Evolutionary conservation across 2,888 invertebrate genomes (phyloP), one percentile per base, ranked within the genome.

Genomic region (Cataglyphis albicans): DNA sequence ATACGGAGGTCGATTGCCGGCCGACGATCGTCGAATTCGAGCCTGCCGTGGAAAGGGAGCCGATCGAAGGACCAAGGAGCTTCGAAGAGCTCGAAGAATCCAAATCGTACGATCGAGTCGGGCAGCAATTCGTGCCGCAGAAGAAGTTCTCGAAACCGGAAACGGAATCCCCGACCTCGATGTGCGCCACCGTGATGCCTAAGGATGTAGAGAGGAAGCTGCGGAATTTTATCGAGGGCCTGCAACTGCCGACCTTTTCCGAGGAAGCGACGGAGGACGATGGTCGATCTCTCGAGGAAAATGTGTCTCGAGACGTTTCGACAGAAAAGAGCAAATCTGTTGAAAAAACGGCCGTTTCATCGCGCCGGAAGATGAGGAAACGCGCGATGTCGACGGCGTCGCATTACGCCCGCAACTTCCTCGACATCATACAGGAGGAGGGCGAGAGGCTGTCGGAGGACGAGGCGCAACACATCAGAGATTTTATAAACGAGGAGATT

Each of bases 361-460:
- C 75, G 95, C 95, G 88, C 90, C 94, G 95, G 68, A 95, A 96
- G 81, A 95, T 95, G 15, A 95, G 95, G 87, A 96, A 96, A 88
- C 95, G 96, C 4, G 95, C 95, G 10, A 95, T 95, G 38, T 90
- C 96, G 38, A 96, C 96, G 87, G 96, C 96, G 87, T 94, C 95
- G 78, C 96, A 96, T 91, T 96, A 96, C 87, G 96, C 96, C 91
- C 96, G 97, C 15, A 96, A 97, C 92, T 97, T 96, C 87, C 95
- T 98, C 91, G 97, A 97, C 92, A 97, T 97, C 7, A 98, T 98
- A 88, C 96, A 97, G 91, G 98, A 98, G 94, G 98, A 98, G 95
- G 96, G 96, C 4, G 97, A 97, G 90, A 94, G 95, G 91, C 96
- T 97, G 91, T 95, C 96, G 6, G 96, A 96, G 87, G 95, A 96